phyloP scores from a whole-genome alignment of 2,888 invertebrate species.

The Chloromyia formosa region DNA sequence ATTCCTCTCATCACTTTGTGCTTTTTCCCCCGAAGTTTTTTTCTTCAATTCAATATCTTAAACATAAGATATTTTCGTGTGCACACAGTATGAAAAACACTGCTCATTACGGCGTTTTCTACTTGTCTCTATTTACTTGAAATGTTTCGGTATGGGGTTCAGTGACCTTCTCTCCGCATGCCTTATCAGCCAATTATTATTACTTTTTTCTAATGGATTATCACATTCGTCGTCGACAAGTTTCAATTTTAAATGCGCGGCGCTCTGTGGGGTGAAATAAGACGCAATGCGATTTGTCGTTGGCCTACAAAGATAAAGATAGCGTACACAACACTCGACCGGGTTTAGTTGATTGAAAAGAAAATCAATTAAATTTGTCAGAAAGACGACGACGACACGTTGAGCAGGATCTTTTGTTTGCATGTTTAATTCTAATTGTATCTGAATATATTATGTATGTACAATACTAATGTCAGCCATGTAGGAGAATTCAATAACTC shows the following conservation, averaged over 20 bases:
- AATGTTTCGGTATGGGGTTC: background rate
- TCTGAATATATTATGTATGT: too few relatives aligned
- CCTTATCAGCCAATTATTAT: slow-evolving; percentile 19
- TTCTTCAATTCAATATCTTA: background rate
- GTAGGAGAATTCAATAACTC: too few relatives aligned
- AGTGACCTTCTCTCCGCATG: slow-evolving; percentile 20
- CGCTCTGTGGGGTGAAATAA: background rate
- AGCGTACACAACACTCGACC: background rate
- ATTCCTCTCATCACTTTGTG: background rate
- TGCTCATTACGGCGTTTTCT: background rate
- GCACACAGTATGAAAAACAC: background rate
- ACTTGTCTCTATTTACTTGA: background rate
- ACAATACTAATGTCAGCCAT: too few relatives aligned
- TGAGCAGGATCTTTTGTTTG: too few relatives aligned
- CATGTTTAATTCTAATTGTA: too few relatives aligned
- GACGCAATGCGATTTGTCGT: slow-evolving; percentile 10
- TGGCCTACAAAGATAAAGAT: slow-evolving; percentile 32
- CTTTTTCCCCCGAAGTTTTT: background rate
- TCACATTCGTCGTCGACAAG: background rate
- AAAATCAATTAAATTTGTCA: too few relatives aligned
- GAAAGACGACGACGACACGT: too few relatives aligned
- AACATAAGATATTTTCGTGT: too few relatives aligned
- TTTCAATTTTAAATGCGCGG: background rate
- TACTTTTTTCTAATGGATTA: slow-evolving; percentile 15
- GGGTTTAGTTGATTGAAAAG: too few relatives aligned